These are phyloP conservation scores for Thunnus albacares DNA, from an alignment of 2,797 vertebrate genomes.

Conservation along the genomic window DNA sequence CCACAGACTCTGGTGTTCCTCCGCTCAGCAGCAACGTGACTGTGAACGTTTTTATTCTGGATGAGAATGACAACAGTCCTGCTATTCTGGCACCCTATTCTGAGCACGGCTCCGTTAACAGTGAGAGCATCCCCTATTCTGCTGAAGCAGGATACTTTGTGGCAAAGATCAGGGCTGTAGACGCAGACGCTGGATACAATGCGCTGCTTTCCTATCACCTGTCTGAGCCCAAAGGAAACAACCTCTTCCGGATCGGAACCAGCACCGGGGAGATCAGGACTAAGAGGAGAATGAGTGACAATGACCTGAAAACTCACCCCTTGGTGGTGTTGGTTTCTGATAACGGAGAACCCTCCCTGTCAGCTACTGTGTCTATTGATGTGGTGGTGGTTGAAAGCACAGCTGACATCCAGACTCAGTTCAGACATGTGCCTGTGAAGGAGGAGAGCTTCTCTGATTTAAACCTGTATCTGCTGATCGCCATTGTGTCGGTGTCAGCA, in stretches of 20 bases:
- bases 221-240: conserved; percentile 73
- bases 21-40: conserved; percentile 73
- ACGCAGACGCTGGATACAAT: conserved; percentile 81
- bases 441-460: conserved; percentile 72
- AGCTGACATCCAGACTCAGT: conserved; percentile 60
- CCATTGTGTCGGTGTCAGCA: conserved; percentile 70
- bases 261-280: conserved; percentile 73
- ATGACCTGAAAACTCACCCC: conserved; percentile 70
- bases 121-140: conserved; percentile 85
- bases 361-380: conserved; percentile 86
- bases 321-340: conserved; percentile 86
- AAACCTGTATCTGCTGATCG: conserved; percentile 78
- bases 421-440: conserved; percentile 60
- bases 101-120: conserved; percentile 85
- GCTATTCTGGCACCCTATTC: conserved; percentile 84
- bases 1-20: conserved; percentile 76
- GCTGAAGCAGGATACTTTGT: conserved; percentile 74
- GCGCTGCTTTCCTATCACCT: conserved; percentile 77
- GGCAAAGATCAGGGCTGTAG: conserved; percentile 74
- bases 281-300: conserved; percentile 72
- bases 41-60: conserved; percentile 69
- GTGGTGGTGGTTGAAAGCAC: conserved; percentile 78
- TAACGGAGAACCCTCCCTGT: conserved; percentile 87
- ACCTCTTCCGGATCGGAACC: conserved; percentile 73
- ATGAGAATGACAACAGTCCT: conserved; percentile 73